Conservation (phyloP, 35 echinoderm and acorn worm genomes). For the Chiridota heheva region DNA sequence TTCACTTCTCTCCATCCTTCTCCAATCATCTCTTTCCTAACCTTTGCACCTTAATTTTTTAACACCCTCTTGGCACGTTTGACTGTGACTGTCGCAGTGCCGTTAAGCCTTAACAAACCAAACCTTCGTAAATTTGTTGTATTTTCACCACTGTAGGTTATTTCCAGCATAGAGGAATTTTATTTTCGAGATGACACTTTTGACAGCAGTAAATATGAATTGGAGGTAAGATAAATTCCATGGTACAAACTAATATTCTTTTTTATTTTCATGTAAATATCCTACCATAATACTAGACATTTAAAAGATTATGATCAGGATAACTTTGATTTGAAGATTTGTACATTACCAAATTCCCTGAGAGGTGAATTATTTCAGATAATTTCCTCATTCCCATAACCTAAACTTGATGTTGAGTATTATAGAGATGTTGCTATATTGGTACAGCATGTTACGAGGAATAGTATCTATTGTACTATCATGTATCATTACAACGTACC, state of each 20-base stretch:
- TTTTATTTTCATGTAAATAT: background rate
- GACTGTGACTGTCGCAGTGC: background rate
- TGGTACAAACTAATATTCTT: background rate
- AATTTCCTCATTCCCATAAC: too few relatives aligned
- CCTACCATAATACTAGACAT: too few relatives aligned
- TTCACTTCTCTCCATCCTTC: background rate
- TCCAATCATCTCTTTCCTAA: background rate
- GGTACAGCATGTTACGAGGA: too few relatives aligned
- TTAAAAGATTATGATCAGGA: too few relatives aligned
- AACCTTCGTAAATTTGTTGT: background rate
- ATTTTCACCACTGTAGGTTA: slow-evolving; percentile 55
- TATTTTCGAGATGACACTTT: slow-evolving; percentile 90
- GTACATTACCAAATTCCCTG: too few relatives aligned
- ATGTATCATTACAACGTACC: too few relatives aligned
- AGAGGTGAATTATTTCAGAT: too few relatives aligned
- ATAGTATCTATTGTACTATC: too few relatives aligned
- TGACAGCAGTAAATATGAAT: slow-evolving; percentile 82
- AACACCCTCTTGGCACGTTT: too few relatives aligned
- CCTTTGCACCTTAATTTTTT: background rate
- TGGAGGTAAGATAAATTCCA: slow-evolving; percentile 87
- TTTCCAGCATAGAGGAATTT: slow-evolving; percentile 86
- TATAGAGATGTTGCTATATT: too few relatives aligned
- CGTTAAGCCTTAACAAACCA: background rate
- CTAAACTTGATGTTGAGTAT: too few relatives aligned
- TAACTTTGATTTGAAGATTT: too few relatives aligned